These are phyloP conservation scores for Vidua chalybeata DNA, from an alignment of 2,113 vertebrate species.

Conservation along the genomic window DNA sequence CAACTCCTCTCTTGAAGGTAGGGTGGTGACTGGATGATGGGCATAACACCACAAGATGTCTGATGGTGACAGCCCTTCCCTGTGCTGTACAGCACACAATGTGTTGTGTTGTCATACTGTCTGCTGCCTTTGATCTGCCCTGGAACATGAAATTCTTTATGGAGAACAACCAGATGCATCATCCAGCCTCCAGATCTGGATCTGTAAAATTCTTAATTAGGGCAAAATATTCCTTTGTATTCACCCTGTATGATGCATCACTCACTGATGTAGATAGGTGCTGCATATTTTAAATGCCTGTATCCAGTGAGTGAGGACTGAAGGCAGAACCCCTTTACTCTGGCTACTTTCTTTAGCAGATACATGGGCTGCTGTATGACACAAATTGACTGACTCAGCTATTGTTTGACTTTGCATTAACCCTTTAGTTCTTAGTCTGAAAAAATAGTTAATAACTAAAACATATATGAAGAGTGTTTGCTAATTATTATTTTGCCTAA, in stretches of 20 bases:
- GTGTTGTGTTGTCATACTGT: not conserved
- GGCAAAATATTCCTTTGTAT: constrained; percentile 1
- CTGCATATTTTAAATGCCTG: constrained; percentile 27
- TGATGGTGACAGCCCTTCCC: not conserved
- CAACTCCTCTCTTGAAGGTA: not conserved
- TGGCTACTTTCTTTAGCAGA: not conserved
- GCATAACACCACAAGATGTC: not conserved
- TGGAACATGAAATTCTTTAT: not conserved
- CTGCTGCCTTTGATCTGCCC: constrained; percentile 19
- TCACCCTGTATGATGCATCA: not conserved
- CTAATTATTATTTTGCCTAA: constrained; percentile 54
- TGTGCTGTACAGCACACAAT: rapidly evolving
- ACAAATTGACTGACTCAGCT: constrained; percentile 40
- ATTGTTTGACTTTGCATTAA: constrained; percentile 58
- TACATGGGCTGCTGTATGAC: constrained; percentile 39
- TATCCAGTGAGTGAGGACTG: not conserved
- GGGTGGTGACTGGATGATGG: not conserved
- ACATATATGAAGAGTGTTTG: not conserved
- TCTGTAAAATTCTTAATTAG: constrained; percentile 31
- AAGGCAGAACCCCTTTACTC: constrained; percentile 9
- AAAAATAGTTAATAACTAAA: constrained; percentile 56
- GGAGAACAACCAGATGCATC: not conserved
- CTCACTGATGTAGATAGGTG: not conserved
- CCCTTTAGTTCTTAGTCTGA: constrained; percentile 22
- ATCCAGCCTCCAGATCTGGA: not conserved